Evolutionary conservation across 2,888 invertebrate genomes (phyloP).

Genomic region (Galeruca laticollis): DNA sequence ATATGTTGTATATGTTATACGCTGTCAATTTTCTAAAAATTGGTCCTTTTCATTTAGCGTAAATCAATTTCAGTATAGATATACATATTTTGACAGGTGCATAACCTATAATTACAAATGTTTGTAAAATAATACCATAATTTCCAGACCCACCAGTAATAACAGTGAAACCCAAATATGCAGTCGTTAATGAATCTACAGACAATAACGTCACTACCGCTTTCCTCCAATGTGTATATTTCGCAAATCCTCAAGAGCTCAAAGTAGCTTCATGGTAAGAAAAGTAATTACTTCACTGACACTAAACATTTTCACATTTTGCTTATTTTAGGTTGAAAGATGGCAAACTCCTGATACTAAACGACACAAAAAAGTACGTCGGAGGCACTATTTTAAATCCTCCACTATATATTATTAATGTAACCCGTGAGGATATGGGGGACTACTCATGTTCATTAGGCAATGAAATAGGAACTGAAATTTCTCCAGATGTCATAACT

Average conservation of each 20-base stretch:
- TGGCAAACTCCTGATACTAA: slow-evolving; percentile 72
- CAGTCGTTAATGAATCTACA: slow-evolving; percentile 81
- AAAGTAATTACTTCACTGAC: not conserved
- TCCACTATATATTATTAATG: slow-evolving; percentile 81
- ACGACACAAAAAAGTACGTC: slow-evolving; percentile 74
- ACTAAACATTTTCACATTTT: too few relatives aligned
- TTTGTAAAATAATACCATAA: slow-evolving; percentile 22
- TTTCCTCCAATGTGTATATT: slow-evolving; percentile 82
- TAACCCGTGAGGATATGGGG: slow-evolving; percentile 84
- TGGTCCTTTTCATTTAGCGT: too few relatives aligned
- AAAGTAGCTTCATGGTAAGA: slow-evolving; percentile 81
- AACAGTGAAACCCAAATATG: slow-evolving; percentile 78
- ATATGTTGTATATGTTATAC: too few relatives aligned
- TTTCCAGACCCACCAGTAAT: slow-evolving; percentile 88
- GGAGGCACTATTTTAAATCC: slow-evolving; percentile 83
- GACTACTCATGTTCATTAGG: slow-evolving; percentile 85
- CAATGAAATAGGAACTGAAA: slow-evolving; percentile 83
- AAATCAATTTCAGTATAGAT: too few relatives aligned
- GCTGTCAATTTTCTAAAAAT: too few relatives aligned
- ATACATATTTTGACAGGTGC: not conserved
- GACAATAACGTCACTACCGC: slow-evolving; percentile 66
- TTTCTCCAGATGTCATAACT: slow-evolving; percentile 79
- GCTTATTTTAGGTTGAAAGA: slow-evolving; percentile 75
- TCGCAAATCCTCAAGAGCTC: slow-evolving; percentile 87
- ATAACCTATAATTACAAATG: not conserved